Evolutionary conservation across 2,888 invertebrate genomes (phyloP).

Genomic region (Sesia bembeciformis): DNA sequence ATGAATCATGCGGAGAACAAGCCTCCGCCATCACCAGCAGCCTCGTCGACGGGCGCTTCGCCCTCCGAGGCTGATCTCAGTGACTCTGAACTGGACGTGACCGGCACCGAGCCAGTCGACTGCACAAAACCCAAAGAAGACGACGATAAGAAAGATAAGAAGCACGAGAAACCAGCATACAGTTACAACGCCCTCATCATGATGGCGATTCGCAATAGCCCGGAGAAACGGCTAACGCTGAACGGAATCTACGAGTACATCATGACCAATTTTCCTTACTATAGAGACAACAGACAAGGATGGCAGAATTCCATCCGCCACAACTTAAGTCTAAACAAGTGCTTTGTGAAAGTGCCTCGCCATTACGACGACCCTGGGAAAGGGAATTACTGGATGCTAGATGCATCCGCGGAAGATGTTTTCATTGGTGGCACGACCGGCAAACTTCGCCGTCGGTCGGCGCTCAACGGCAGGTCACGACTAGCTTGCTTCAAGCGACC

Average conservation of each 20-base stretch:
- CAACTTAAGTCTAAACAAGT: slow-evolving; percentile 93
- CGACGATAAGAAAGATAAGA: slow-evolving; percentile 58
- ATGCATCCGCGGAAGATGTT: slow-evolving; percentile 92
- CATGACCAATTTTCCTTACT: slow-evolving; percentile 94
- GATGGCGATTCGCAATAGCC: slow-evolving; percentile 94
- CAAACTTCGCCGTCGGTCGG: slow-evolving; percentile 91
- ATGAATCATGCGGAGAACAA: slow-evolving; percentile 70
- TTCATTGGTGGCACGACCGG: slow-evolving; percentile 95
- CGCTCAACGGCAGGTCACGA: slow-evolving; percentile 89
- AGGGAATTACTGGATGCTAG: slow-evolving; percentile 97
- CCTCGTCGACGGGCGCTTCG: slow-evolving; percentile 50
- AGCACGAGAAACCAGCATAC: slow-evolving; percentile 90
- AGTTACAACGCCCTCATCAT: slow-evolving; percentile 96
- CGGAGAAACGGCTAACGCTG: slow-evolving; percentile 88
- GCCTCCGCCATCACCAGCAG: slow-evolving; percentile 56
- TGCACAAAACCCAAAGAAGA: slow-evolving; percentile 73
- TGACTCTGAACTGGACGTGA: slow-evolving; percentile 84
- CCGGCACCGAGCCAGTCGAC: slow-evolving; percentile 83
- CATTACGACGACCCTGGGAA: slow-evolving; percentile 97
- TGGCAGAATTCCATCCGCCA: slow-evolving; percentile 97
- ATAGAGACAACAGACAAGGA: slow-evolving; percentile 93
- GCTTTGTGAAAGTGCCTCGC: slow-evolving; percentile 92
- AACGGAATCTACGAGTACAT: slow-evolving; percentile 96
- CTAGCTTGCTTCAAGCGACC: slow-evolving; percentile 92
- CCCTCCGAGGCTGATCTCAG: slow-evolving; percentile 61